Conservation (phyloP, 2,888 invertebrate species). For the Drosophila mercatorum region DNA sequence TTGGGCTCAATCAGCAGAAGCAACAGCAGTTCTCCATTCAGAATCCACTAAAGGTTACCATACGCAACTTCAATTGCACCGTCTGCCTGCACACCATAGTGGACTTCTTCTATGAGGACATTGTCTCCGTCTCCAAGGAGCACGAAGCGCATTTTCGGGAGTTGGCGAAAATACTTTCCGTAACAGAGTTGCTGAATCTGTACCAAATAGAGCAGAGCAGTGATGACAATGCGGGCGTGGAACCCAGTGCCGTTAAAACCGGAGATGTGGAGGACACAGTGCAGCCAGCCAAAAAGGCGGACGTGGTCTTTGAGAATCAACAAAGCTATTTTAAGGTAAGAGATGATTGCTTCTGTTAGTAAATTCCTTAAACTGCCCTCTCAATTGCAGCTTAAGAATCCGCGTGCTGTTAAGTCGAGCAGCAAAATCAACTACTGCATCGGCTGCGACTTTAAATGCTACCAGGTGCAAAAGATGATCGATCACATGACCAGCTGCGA, state of each 20-base stretch:
- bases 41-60: slow-evolving; percentile 82
- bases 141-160: slow-evolving; percentile 82
- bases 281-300: slow-evolving; percentile 44
- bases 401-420: slow-evolving; percentile 70
- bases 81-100: slow-evolving; percentile 82
- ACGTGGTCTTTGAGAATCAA: slow-evolving; percentile 79
- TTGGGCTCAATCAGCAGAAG: slow-evolving; percentile 76
- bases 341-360: background rate
- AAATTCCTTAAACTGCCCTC: background rate
- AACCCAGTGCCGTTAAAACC: slow-evolving; percentile 9
- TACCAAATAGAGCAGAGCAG: slow-evolving; percentile 68
- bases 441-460: slow-evolving; percentile 84
- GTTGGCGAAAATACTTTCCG: slow-evolving; percentile 80
- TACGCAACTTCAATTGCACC: slow-evolving; percentile 80
- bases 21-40: slow-evolving; percentile 83
- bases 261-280: slow-evolving; percentile 50
- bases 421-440: slow-evolving; percentile 84
- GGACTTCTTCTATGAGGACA: slow-evolving; percentile 83
- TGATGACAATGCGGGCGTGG: slow-evolving; percentile 15
- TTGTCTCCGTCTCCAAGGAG: slow-evolving; percentile 80
- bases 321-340: slow-evolving; percentile 81
- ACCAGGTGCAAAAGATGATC: slow-evolving; percentile 84
- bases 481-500: slow-evolving; percentile 80
- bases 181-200: slow-evolving; percentile 79
- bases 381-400: slow-evolving; percentile 72